Evolutionary conservation across 2,797 vertebrate genomes (phyloP).

Genomic region (Alosa sapidissima): DNA sequence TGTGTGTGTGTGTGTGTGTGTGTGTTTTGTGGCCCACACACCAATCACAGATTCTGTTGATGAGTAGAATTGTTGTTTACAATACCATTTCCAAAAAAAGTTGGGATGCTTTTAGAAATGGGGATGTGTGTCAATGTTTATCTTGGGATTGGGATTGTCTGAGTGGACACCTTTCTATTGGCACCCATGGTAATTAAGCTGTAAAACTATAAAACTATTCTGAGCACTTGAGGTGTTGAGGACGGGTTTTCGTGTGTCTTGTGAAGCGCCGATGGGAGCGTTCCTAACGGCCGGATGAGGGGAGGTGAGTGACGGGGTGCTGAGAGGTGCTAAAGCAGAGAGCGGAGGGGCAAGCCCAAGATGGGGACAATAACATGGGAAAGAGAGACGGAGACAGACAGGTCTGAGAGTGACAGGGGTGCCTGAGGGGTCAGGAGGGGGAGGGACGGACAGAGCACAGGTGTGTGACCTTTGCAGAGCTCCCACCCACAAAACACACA

Average conservation of each 20-base stretch:
- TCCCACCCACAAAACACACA: background rate
- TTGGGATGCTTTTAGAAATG: too few species aligned
- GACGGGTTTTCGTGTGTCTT: background rate
- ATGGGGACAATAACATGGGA: background rate
- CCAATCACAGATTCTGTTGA: background rate
- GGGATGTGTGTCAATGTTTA: too few species aligned
- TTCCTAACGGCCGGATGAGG: background rate
- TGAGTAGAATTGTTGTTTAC: background rate
- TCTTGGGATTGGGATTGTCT: background rate
- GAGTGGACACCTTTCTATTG: background rate
- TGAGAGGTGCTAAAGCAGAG: background rate
- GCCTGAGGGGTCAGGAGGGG: slow-evolving; percentile 8
- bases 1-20: too few species aligned
- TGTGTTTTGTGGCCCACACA: background rate
- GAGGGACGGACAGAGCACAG: background rate
- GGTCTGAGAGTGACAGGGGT: background rate
- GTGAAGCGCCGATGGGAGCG: background rate
- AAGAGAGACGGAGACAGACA: background rate
- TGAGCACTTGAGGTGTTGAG: background rate
- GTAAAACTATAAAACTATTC: background rate
- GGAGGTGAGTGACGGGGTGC: background rate
- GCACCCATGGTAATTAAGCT: background rate
- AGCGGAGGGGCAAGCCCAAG: background rate
- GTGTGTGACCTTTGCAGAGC: slow-evolving; percentile 14
- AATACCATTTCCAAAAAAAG: too few species aligned